Base-by-base conservation (phyloP, 1,140 invertebrate species). In the Heliconius hermathena region DNA sequence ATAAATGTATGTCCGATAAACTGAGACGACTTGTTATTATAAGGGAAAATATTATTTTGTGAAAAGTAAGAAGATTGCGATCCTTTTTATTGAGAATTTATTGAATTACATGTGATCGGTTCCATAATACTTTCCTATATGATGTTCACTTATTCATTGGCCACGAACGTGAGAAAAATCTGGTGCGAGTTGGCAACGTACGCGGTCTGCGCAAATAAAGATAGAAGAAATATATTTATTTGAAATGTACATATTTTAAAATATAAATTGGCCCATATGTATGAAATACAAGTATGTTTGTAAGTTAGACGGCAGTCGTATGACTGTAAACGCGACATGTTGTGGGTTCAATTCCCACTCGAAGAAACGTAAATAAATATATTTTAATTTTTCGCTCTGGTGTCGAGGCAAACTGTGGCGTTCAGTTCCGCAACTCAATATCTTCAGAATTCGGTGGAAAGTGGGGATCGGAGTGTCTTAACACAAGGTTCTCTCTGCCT, bases 81-180 rank as follows among this genome's bases (percentile, higher is more conserved):
- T 57, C 54, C 54, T 57, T 57, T 57, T 57, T 3, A 57, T 22
- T 8, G 54, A 22, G 54, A 57, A 57, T 57, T 57, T 57, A 57
- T 57, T 57, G 54, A 57, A 57, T 57, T 57, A 57, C 20, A 57
- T 57, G 54, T 57, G 54, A 57, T 57, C 54, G 54, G 54, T 57
- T 22, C 54, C 54, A 57, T 57, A 57, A 57, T 57, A 57, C 54
- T 57, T 57, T 22, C 54, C 54, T 22, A 22, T 57, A 57, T 57
- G 54, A 57, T 57, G 54, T 22, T 57, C 54, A 57, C n/a, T 57
- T 57, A 57, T 57, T 57, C 54, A 57, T 57, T 57, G 54, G 54
- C 54, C n/a, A 57, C 54, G n/a, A 57, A 57, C 54, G 54, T 57
- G 54, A 57, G 54, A 57, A 57, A 57, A 57, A 57, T 57, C 54